phyloP scores from a whole-genome alignment of 2,113 vertebrate species.

The Edolisoma coerulescens region DNA sequence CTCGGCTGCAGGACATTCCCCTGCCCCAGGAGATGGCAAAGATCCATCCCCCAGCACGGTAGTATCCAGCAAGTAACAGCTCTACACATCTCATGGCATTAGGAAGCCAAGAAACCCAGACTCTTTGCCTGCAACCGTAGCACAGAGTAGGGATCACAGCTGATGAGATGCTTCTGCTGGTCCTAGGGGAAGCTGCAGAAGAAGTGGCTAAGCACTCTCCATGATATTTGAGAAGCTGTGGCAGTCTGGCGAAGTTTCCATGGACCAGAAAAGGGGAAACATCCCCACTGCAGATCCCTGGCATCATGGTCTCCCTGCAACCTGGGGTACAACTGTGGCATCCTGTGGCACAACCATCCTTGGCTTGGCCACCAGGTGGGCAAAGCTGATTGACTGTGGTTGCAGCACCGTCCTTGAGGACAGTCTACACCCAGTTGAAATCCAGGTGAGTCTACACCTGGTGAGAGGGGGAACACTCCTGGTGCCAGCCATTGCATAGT shows the following conservation, averaged over 20 bases:
- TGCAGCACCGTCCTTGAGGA: background rate
- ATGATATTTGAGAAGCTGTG: background rate
- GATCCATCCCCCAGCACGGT: slow-evolving; percentile 83
- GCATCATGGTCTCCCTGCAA: background rate
- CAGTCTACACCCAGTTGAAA: background rate
- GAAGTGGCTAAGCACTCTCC: background rate
- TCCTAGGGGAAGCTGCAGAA: background rate
- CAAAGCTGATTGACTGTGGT: background rate
- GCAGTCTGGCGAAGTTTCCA: background rate
- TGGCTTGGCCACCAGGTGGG: background rate
- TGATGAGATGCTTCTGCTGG: background rate
- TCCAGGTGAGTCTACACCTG: background rate
- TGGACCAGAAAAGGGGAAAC: background rate
- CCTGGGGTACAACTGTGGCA: background rate
- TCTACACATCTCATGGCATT: background rate
- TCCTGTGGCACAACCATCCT: background rate
- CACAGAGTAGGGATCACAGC: background rate
- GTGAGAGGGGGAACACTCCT: background rate
- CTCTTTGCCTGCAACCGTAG: background rate
- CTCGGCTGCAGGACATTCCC: slow-evolving; percentile 82
- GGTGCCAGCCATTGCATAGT: background rate
- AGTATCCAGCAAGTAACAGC: slow-evolving; percentile 67
- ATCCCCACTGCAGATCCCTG: background rate
- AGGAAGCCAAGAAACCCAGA: background rate
- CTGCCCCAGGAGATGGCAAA: slow-evolving; percentile 65